Conservation (phyloP, 2,113 vertebrate species). For the Macquaria ambigua region DNA sequence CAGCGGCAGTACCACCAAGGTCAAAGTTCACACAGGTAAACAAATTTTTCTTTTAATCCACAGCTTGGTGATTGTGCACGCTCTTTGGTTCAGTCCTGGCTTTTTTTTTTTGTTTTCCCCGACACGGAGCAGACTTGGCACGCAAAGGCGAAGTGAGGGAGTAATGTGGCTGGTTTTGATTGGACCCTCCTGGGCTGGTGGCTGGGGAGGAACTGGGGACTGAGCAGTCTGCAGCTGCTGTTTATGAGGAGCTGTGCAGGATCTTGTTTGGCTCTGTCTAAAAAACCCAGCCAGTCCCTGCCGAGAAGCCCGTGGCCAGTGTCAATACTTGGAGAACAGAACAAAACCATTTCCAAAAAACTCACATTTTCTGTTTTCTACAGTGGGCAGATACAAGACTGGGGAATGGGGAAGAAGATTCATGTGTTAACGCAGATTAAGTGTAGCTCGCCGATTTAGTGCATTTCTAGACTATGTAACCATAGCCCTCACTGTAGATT, state of each 20-base stretch:
- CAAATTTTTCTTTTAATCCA: slow-evolving; percentile 26
- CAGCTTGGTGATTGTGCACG: neutral
- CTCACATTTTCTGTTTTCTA: neutral
- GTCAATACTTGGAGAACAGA: slow-evolving; percentile 74
- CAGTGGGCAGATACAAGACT: neutral
- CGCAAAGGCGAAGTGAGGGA: slow-evolving; percentile 57
- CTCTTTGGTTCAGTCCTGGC: slow-evolving; percentile 21
- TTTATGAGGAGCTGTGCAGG: slow-evolving; percentile 73
- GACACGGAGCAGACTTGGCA: slow-evolving; percentile 58
- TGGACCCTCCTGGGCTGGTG: slow-evolving; percentile 69
- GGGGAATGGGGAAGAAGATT: neutral
- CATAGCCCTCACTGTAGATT: neutral
- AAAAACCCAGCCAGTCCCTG: slow-evolving; percentile 45
- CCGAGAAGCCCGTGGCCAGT: slow-evolving; percentile 65
- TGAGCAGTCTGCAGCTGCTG: slow-evolving; percentile 75
- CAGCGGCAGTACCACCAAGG: slow-evolving; percentile 59
- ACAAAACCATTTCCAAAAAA: slow-evolving; percentile 51
- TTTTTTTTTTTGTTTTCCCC: slow-evolving; percentile 6
- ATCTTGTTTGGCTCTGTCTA: slow-evolving; percentile 67
- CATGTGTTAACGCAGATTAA: neutral
- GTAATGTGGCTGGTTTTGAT: slow-evolving; percentile 76
- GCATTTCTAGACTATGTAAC: neutral
- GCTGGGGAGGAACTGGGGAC: slow-evolving; percentile 69
- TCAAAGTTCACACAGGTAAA: slow-evolving; percentile 82
- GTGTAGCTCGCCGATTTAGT: neutral